A percentile compares a stretch with the other conserved stretches of the same genome.
Conservation (phyloP, 2,113 vertebrate species). For the Cephalopterus ornatus region DNA sequence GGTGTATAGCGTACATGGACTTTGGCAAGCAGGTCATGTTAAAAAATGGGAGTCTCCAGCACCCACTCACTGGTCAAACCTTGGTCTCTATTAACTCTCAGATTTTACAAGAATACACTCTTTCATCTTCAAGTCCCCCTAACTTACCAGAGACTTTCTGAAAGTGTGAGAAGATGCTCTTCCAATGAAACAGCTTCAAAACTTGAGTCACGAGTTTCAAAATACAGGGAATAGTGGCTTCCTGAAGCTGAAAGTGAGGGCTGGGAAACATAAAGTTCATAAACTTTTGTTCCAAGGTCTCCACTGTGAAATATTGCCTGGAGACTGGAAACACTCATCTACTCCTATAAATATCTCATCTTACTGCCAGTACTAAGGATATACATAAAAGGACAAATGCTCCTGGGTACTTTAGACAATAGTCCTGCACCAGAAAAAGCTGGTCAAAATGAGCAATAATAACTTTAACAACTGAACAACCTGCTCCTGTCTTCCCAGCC, state of each 20-base stretch:
- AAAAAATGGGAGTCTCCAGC: not conserved
- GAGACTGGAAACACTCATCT: not conserved
- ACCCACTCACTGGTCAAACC: not conserved
- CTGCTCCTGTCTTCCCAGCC: not conserved
- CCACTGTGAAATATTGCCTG: not conserved
- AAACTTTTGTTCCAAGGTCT: constrained; percentile 15
- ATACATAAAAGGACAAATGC: not conserved
- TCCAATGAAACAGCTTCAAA: not conserved
- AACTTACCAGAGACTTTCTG: not conserved
- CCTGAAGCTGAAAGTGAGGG: not conserved
- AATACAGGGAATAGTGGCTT: not conserved
- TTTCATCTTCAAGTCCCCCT: not conserved
- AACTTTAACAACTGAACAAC: not conserved
- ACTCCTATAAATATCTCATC: constrained; percentile 20
- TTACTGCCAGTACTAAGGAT: not conserved
- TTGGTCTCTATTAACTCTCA: not conserved
- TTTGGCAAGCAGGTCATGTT: not conserved
- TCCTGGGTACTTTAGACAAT: not conserved
- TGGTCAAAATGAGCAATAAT: not conserved
- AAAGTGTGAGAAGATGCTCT: not conserved
- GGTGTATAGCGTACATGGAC: not conserved
- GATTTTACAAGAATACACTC: fast-evolving
- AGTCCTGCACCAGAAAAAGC: not conserved
- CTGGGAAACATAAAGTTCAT: not conserved
- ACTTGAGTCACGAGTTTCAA: not conserved